Percentiles rank a stretch among this genome's conserved stretches.
These are phyloP conservation scores for Conistra vaccinii DNA, from an alignment of 2,888 invertebrate genomes.

Conservation along the genomic window DNA sequence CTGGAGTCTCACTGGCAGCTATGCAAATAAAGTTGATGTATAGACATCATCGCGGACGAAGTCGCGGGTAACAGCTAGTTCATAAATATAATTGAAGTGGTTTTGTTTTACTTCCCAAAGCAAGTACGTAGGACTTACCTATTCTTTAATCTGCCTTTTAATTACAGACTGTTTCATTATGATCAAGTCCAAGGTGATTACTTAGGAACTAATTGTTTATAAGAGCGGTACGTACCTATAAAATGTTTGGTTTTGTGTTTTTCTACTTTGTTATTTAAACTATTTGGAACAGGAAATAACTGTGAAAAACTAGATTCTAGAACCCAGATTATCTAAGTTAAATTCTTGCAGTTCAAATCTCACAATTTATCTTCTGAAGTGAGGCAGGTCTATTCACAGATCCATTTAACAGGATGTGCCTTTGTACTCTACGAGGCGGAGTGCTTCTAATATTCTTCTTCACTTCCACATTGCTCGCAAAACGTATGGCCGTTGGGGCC, in stretches of 20 bases:
- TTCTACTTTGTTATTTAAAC: background rate
- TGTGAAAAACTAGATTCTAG: background rate
- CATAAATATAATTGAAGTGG: background rate
- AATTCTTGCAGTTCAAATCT: too few species aligned
- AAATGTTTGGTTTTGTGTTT: background rate
- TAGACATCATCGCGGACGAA: too few species aligned
- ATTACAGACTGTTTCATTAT: background rate
- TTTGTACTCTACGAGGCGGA: background rate
- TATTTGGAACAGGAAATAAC: background rate
- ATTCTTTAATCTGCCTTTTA: background rate
- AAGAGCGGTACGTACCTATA: background rate
- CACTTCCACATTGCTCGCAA: background rate
- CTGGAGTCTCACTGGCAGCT: too few species aligned
- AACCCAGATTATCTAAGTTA: background rate
- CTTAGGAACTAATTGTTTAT: background rate
- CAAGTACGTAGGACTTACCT: background rate
- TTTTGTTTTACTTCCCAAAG: background rate
- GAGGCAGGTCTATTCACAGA: background rate
- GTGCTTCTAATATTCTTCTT: background rate
- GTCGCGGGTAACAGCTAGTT: too few species aligned
- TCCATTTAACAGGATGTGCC: background rate
- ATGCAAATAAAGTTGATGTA: too few species aligned
- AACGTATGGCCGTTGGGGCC: background rate
- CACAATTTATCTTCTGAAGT: too few species aligned
- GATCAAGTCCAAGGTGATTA: slow-evolving; percentile 2